Evolutionary conservation across 2,888 invertebrate genomes (phyloP), one percentile per base, ranked within the genome.

Genomic region (Branchinecta sandiegonensis): DNA sequence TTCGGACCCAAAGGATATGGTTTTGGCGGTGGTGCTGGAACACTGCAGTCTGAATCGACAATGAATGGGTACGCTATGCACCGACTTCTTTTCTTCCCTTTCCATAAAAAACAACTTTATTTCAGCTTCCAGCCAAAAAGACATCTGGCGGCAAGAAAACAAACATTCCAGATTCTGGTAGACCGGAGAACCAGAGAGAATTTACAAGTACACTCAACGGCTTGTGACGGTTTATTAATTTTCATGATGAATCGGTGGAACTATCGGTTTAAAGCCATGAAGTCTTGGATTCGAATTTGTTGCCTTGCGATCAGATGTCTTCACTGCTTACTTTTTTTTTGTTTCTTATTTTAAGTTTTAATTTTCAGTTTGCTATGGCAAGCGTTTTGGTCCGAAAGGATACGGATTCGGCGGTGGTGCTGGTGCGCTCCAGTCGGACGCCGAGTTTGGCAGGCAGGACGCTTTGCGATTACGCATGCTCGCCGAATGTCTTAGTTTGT

Each of bases 1-100:
- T 95, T 90, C 88, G 96, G 95, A 75, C 95, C 95, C 68, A 95
- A 95, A 78, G 93, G 93, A 80, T 94, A 94, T 80, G 95, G 94
- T 77, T 95, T 92, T 81, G 96, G 96, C 76, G 91, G 92, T 82
- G 96, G 97, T 50, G 92, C 90, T 78, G 93, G 93, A 78, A 90
- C 90, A 75, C 84, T 93, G 77, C 91, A 92, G 82, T 89, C 90
- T 80, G 92, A 92, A 82, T 85, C 76, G 65, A 48, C 17, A 8
- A 50, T 23, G 37, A 48, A 65, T 46, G 65, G 14, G 47, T 66
- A n/a, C 12, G 46, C 12, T n/a, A 66, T 66, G 7, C n/a, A 8
- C 12, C 37, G 23, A 8, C 65, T 14, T 17, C 17, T 17, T 65
- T 46, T 65, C 37, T 37, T 37, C 37, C 37, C 37, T 37, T 37